Conservation (phyloP, 2,797 vertebrate species). For the Parotocinclus haroldoi region DNA sequence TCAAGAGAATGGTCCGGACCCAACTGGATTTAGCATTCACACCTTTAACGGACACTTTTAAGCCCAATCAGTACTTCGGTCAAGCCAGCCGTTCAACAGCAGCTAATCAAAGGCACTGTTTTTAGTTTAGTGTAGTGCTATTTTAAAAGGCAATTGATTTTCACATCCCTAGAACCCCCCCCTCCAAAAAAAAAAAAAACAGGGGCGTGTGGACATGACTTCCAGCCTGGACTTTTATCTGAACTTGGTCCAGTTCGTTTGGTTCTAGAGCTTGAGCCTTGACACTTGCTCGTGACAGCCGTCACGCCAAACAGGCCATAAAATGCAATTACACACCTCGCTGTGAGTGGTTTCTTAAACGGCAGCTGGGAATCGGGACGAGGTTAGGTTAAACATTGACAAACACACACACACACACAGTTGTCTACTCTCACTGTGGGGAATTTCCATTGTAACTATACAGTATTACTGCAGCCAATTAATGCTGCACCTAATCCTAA, state of each 20-base stretch:
- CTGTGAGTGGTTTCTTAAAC: constrained; percentile 51
- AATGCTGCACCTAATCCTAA: too few species aligned
- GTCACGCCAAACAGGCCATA: constrained; percentile 46
- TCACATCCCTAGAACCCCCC: not conserved
- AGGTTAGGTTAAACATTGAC: constrained; percentile 44
- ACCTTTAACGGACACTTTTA: too few species aligned
- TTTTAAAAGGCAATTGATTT: not conserved
- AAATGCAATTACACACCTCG: constrained; percentile 53
- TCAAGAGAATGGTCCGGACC: too few species aligned
- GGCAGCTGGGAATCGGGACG: constrained; percentile 23
- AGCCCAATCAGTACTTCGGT: too few species aligned
- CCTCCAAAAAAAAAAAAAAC: too few species aligned
- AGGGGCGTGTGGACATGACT: not conserved
- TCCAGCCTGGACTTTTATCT: not conserved
- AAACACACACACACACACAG: not conserved
- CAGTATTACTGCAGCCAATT: too few species aligned
- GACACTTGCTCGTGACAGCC: constrained; percentile 22
- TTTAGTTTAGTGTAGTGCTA: too few species aligned
- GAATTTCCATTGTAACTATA: not conserved
- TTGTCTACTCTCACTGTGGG: not conserved
- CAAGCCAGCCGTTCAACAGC: too few species aligned
- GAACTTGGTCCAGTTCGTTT: constrained; percentile 1
- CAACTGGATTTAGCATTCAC: too few species aligned
- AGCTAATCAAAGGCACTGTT: too few species aligned
- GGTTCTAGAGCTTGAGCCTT: not conserved